A percentile compares a stretch with the other conserved stretches of the same genome.
These are phyloP conservation scores for Solenopsis invicta DNA, from an alignment of 1,140 invertebrate species.

Conservation along the genomic window DNA sequence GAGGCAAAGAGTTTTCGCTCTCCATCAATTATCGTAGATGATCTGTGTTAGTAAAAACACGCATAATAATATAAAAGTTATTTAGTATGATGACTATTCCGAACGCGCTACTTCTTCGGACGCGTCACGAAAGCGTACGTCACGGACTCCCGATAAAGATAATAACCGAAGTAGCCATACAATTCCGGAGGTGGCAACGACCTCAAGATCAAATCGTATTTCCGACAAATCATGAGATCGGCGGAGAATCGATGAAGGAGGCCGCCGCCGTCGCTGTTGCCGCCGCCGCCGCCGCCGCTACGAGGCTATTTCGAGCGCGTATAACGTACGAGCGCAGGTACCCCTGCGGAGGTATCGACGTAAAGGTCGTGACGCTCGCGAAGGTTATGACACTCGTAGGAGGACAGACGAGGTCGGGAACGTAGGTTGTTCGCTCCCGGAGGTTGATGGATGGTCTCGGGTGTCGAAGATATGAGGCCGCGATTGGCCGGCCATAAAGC, in stretches of 20 bases:
- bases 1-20: background rate
- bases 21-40: background rate
- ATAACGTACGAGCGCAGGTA: constrained; percentile 47
- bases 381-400: constrained; percentile 77
- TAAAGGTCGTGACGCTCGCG: constrained; percentile 70
- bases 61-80: background rate
- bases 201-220: constrained; percentile 57
- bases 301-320: constrained; percentile 59
- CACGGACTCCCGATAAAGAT: constrained; percentile 29
- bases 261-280: constrained; percentile 36
- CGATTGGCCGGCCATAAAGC: constrained; percentile 74
- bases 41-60: background rate
- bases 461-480: constrained; percentile 69
- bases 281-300: constrained; percentile 11
- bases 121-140: constrained; percentile 32
- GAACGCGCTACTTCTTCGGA: constrained; percentile 6
- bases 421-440: constrained; percentile 71
- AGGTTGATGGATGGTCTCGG: constrained; percentile 74
- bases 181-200: constrained; percentile 58
- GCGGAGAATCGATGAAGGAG: constrained; percentile 29
- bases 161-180: constrained; percentile 49
- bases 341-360: constrained; percentile 64
- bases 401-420: constrained; percentile 71
- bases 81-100: constrained; percentile 1
- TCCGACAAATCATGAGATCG: constrained; percentile 48